Conservation (phyloP, 2,113 vertebrate species). For the Bothrops jararaca region DNA sequence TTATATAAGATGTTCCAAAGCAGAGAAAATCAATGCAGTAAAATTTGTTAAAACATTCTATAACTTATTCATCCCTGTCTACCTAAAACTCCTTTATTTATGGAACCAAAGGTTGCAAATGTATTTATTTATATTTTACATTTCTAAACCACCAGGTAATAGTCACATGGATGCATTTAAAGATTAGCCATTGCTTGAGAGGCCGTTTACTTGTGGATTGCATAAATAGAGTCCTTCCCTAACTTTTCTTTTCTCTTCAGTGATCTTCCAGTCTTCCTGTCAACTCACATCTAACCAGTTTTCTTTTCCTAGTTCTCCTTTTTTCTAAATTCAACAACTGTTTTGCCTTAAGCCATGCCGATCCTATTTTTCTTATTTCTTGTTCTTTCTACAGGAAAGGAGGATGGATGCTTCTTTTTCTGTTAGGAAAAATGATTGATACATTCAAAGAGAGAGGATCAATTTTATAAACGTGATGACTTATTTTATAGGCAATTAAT, state of each 20-base stretch:
- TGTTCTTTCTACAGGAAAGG: neutral
- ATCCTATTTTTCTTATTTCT: neutral
- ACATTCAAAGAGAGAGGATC: neutral
- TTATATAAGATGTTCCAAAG: neutral
- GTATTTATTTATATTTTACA: no score
- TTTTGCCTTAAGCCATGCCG: neutral
- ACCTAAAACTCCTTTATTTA: neutral
- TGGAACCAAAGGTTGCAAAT: neutral
- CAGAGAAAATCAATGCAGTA: no score
- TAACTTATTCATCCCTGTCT: no score
- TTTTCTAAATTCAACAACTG: neutral
- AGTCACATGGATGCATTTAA: neutral
- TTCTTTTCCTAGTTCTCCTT: neutral
- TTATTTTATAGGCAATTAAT: neutral
- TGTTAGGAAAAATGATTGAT: neutral
- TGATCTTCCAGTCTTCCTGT: neutral
- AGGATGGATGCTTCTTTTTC: neutral
- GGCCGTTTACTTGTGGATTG: neutral
- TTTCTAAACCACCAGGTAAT: neutral
- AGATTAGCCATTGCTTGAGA: neutral
- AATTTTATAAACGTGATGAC: neutral
- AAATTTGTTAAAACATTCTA: no score
- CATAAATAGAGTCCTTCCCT: neutral
- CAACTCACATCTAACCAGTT: neutral
- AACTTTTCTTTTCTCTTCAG: neutral